A percentile compares a stretch with the other conserved stretches of the same genome.
phyloP scores from a whole-genome alignment of 2,888 invertebrate genomes.

The Mamestra brassicae region DNA sequence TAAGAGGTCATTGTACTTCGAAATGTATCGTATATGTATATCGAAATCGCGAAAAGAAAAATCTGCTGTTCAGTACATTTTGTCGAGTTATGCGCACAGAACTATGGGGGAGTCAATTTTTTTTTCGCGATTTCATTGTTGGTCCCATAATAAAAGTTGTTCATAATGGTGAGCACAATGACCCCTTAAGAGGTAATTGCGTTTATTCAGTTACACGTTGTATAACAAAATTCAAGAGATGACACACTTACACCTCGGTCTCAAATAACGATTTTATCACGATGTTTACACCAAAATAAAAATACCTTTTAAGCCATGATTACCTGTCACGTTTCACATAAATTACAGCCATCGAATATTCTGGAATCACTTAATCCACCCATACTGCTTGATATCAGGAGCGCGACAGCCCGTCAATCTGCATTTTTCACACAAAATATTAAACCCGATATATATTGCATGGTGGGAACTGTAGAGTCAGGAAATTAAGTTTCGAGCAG shows the following conservation, averaged over 20 bases:
- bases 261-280: not conserved
- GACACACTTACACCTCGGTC: not conserved
- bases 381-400: conserved; percentile 27
- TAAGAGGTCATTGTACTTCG: too few relatives aligned
- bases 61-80: too few relatives aligned
- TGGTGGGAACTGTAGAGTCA: not conserved
- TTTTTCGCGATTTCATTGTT: too few relatives aligned
- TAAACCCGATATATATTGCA: conserved; percentile 17
- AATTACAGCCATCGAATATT: conserved; percentile 31
- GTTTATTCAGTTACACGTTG: not conserved
- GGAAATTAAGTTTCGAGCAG: conserved; percentile 35
- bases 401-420: conserved; percentile 47
- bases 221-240: not conserved
- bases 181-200: too few relatives aligned
- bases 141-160: too few relatives aligned
- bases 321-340: conserved; percentile 43
- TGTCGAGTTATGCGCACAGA: too few relatives aligned
- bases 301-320: conserved; percentile 25
- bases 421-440: conserved; percentile 39
- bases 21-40: too few relatives aligned
- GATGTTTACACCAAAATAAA: conserved; percentile 17
- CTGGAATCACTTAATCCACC: conserved; percentile 29
- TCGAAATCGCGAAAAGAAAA: too few relatives aligned
- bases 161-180: too few relatives aligned
- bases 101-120: too few relatives aligned